phyloP scores from a whole-genome alignment of 2,797 vertebrate genomes.

The Microchirus variegatus region DNA sequence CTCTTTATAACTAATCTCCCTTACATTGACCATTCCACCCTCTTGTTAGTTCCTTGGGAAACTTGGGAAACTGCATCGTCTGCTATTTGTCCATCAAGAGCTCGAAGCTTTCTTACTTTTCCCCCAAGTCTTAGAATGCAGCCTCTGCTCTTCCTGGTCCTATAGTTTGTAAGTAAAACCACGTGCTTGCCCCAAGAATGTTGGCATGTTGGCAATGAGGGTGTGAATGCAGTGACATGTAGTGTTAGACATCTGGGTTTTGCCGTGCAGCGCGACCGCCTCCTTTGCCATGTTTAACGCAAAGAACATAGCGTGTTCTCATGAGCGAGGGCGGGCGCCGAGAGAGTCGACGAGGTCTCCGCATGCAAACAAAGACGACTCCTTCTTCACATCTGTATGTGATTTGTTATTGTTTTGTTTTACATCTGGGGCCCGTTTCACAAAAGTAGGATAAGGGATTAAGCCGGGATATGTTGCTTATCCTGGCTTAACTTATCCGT shows the following conservation, averaged over 20 bases:
- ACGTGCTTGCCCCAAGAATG: slow-evolving; percentile 30
- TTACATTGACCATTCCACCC: too few species aligned
- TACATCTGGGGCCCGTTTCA: too few species aligned
- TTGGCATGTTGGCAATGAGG: slow-evolving; percentile 33
- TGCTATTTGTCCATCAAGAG: too few species aligned
- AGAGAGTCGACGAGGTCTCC: slow-evolving; percentile 19
- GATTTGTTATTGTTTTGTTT: slow-evolving; percentile 57
- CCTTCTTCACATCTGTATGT: slow-evolving; percentile 58
- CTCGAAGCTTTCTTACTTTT: too few species aligned
- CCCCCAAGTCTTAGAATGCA: too few species aligned
- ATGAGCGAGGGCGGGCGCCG: slow-evolving; percentile 8
- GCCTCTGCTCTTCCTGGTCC: not conserved
- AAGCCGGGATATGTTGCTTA: too few species aligned
- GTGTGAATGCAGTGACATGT: slow-evolving; percentile 48
- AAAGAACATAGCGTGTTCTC: slow-evolving; percentile 34
- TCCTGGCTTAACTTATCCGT: too few species aligned
- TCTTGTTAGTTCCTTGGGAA: too few species aligned
- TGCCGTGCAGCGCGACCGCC: slow-evolving; percentile 8
- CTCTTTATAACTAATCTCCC: too few species aligned
- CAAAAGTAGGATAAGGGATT: too few species aligned
- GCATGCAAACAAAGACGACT: slow-evolving; percentile 35
- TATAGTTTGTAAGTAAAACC: slow-evolving; percentile 32
- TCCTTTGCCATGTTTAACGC: slow-evolving; percentile 29
- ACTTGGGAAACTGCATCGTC: too few species aligned
- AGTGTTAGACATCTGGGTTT: slow-evolving; percentile 47